phyloP scores from a whole-genome alignment of 2,888 invertebrate species.

The Gryllus longicercus region DNA sequence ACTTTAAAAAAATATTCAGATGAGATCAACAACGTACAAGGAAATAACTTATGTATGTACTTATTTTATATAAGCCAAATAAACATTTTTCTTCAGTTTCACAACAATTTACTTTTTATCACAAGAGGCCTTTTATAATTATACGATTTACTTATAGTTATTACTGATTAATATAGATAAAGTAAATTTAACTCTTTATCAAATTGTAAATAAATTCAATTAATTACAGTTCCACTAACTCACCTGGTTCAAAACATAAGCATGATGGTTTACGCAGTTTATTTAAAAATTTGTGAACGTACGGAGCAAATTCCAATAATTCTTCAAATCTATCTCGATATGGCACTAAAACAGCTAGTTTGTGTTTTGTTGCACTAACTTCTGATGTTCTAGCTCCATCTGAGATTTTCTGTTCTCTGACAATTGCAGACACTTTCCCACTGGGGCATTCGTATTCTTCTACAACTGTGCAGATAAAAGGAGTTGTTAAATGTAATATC shows the following conservation, averaged over 20 bases:
- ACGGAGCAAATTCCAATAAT: slow-evolving; percentile 86
- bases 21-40: no score
- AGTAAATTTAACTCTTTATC: no score
- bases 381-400: background rate
- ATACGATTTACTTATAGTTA: no score
- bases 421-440: background rate
- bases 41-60: no score
- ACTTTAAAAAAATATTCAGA: no score
- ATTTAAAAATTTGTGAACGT: slow-evolving; percentile 78
- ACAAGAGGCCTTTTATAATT: no score
- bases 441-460: slow-evolving; percentile 40
- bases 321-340: slow-evolving; percentile 95
- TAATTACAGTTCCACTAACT: slow-evolving; percentile 24
- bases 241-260: slow-evolving; percentile 88
- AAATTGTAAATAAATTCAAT: no score
- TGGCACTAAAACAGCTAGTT: slow-evolving; percentile 86
- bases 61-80: no score
- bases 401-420: background rate
- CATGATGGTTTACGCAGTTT: slow-evolving; percentile 77
- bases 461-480: slow-evolving; percentile 31
- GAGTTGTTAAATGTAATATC: no score
- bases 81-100: no score
- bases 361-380: slow-evolving; percentile 46
- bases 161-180: no score
- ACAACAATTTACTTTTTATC: no score